Evolutionary conservation across 2,797 vertebrate genomes (phyloP).

Genomic region (Coregonus sp.): DNA sequence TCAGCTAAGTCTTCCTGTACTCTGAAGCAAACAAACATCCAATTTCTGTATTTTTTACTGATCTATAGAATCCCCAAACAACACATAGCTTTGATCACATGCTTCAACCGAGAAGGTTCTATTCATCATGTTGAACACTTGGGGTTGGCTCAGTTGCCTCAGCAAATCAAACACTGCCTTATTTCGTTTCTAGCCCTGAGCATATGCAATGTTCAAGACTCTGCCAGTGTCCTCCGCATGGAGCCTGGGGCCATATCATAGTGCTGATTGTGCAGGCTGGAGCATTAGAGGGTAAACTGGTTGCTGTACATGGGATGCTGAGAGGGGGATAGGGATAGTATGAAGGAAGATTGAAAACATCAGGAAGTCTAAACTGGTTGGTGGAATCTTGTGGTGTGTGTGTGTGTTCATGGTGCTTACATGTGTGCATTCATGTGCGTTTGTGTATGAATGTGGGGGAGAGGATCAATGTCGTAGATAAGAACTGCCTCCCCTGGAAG

Average conservation of each 20-base stretch:
- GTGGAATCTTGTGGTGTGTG: background rate
- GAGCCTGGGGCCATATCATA: conserved; percentile 64
- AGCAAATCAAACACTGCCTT: conserved; percentile 44
- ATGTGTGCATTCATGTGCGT: conserved; percentile 16
- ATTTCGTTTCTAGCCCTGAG: conserved; percentile 54
- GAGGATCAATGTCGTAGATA: background rate
- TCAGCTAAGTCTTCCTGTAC: background rate
- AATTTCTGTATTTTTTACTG: background rate
- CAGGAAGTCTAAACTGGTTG: conserved; percentile 16
- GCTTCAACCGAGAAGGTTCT: background rate
- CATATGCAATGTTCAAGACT: conserved; percentile 57
- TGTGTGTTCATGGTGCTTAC: background rate
- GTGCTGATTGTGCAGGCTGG: conserved; percentile 65
- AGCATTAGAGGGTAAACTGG: conserved; percentile 52
- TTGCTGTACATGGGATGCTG: conserved; percentile 13
- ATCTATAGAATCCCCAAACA: background rate
- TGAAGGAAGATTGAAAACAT: conserved; percentile 58
- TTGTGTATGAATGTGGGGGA: conserved; percentile 3
- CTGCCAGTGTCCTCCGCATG: conserved; percentile 62
- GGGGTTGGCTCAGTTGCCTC: conserved; percentile 25
- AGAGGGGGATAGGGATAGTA: conserved; percentile 43
- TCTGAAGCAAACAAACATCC: background rate
- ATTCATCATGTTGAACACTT: conserved; percentile 12
- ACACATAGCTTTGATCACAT: background rate
- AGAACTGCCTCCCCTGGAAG: background rate